phyloP scores from a whole-genome alignment of 2,797 vertebrate genomes.

The Schizothorax lantsangensis region DNA sequence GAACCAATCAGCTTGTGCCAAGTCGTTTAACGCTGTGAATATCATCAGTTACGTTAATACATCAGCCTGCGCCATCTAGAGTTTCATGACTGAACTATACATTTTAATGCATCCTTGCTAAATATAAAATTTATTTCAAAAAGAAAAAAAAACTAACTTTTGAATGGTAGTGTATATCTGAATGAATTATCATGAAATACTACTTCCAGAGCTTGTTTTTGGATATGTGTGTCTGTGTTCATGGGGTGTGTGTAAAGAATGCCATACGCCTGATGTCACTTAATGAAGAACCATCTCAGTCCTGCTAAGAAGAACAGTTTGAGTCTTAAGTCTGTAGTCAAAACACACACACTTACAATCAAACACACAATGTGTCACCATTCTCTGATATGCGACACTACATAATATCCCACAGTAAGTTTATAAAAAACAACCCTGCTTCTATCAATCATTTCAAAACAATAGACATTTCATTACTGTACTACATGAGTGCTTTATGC shows the following conservation, averaged over 20 bases:
- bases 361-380: background rate
- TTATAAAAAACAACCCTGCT: background rate
- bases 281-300: background rate
- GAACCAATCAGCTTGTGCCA: too few species aligned
- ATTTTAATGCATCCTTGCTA: background rate
- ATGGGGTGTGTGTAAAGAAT: slow-evolving; percentile 14
- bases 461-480: background rate
- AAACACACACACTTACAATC: background rate
- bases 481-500: background rate
- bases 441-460: slow-evolving; percentile 13
- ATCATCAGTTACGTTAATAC: too few species aligned
- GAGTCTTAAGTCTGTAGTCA: background rate
- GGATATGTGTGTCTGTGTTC: slow-evolving; percentile 18
- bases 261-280: slow-evolving; percentile 29
- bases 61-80: too few species aligned
- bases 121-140: background rate
- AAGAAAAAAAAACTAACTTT: background rate
- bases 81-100: too few species aligned
- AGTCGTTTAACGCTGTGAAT: too few species aligned
- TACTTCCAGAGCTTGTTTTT: background rate
- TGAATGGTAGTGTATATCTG: background rate
- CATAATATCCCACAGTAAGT: background rate
- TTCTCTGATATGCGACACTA: background rate
- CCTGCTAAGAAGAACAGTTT: background rate
- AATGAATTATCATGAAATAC: background rate